Percentiles rank a stretch among this genome's conserved stretches.
Evolutionary conservation across 1,140 invertebrate species (phyloP).

Genomic region (Forficula auricularia): DNA sequence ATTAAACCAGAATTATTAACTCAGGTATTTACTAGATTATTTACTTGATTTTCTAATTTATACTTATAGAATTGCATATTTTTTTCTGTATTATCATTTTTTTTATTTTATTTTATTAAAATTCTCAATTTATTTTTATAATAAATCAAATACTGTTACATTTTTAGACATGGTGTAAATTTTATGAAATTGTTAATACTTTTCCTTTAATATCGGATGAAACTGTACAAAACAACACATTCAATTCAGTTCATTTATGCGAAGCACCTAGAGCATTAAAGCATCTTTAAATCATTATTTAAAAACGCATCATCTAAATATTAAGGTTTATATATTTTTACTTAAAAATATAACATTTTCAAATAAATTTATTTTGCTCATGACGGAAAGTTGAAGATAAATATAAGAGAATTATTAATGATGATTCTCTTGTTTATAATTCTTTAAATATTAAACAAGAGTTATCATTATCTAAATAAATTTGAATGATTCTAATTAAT

Average conservation of each 20-base stretch:
- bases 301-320: conserved; percentile 30
- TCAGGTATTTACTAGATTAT: no score
- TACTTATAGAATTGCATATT: conserved; percentile 6
- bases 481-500: no score
- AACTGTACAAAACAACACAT: conserved; percentile 22
- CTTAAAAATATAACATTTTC: neutral
- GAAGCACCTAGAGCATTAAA: conserved; percentile 91
- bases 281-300: conserved; percentile 76
- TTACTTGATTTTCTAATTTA: no score
- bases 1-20: conserved; percentile 61
- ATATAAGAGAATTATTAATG: no score
- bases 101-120: neutral
- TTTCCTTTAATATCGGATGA: conserved; percentile 40
- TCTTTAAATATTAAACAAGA: no score
- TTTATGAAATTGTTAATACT: conserved; percentile 62
- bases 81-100: conserved; percentile 12
- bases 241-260: conserved; percentile 71
- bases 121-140: neutral
- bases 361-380: no score
- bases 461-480: no score
- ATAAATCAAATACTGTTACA: conserved; percentile 2
- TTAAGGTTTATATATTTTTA: conserved; percentile 29
- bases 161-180: conserved; percentile 72
- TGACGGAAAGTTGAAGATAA: no score
- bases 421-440: no score